phyloP scores from a whole-genome alignment of 2,113 vertebrate genomes.

The Larimichthys polyactis region DNA sequence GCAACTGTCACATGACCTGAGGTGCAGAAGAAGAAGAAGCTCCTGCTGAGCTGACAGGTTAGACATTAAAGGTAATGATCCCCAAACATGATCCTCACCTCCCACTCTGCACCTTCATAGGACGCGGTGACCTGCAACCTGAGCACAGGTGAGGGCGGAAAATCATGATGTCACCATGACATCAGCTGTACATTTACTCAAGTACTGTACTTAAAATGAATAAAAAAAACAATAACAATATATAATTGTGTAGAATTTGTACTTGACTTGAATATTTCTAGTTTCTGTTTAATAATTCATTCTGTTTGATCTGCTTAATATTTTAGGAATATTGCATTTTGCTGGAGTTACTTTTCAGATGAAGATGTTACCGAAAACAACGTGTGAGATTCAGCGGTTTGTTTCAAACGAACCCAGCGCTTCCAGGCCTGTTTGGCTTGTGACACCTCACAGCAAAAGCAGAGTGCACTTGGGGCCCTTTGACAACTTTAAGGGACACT shows the following conservation, averaged over 20 bases:
- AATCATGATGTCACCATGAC: slow-evolving; percentile 33
- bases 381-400: not conserved
- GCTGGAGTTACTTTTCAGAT: not conserved
- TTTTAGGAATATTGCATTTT: no score
- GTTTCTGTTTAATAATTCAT: not conserved
- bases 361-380: not conserved
- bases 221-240: no score
- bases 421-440: not conserved
- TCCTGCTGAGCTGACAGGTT: slow-evolving; percentile 15
- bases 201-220: not conserved
- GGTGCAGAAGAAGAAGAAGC: not conserved
- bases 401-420: not conserved
- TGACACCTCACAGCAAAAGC: not conserved
- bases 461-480: not conserved
- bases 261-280: not conserved
- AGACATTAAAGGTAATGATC: slow-evolving; percentile 43
- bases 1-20: slow-evolving; percentile 26
- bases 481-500: not conserved
- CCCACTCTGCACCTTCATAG: not conserved
- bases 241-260: not conserved
- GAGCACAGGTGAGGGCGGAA: slow-evolving; percentile 65
- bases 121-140: slow-evolving; percentile 54
- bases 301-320: not conserved
- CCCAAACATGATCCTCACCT: slow-evolving; percentile 61
- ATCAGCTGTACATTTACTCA: not conserved